These are phyloP conservation scores for Trachelus iudaicus DNA, from an alignment of 2,888 invertebrate species.

Conservation along the genomic window DNA sequence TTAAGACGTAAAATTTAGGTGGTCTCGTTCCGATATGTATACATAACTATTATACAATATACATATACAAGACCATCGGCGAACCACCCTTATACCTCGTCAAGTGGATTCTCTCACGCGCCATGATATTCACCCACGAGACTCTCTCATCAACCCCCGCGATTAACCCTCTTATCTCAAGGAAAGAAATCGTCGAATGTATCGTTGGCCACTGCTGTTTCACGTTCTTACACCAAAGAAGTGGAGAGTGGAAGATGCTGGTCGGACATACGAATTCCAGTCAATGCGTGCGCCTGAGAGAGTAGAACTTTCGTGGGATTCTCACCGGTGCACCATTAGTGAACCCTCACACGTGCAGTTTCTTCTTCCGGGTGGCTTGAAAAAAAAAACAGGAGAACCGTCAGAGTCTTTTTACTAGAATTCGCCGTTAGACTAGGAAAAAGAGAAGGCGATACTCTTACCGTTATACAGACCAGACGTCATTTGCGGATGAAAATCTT, in stretches of 20 bases:
- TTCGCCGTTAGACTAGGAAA: neutral
- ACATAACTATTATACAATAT: neutral
- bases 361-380: conserved; percentile 27
- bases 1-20: neutral
- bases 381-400: conserved; percentile 4
- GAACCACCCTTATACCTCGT: neutral
- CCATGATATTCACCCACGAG: neutral
- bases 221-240: neutral
- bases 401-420: neutral
- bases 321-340: conserved; percentile 45
- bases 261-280: conserved; percentile 19
- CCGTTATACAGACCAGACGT: neutral
- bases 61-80: neutral
- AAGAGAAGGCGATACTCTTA: neutral
- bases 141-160: neutral
- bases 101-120: neutral
- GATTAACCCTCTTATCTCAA: neutral
- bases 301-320: conserved; percentile 35
- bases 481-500: neutral
- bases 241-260: conserved; percentile 4
- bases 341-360: conserved; percentile 31
- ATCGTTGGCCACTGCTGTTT: neutral
- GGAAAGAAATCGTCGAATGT: neutral
- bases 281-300: conserved; percentile 35
- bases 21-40: neutral